phyloP scores from a whole-genome alignment of 1,140 invertebrate species.

The Parasteatoda tepidariorum region DNA sequence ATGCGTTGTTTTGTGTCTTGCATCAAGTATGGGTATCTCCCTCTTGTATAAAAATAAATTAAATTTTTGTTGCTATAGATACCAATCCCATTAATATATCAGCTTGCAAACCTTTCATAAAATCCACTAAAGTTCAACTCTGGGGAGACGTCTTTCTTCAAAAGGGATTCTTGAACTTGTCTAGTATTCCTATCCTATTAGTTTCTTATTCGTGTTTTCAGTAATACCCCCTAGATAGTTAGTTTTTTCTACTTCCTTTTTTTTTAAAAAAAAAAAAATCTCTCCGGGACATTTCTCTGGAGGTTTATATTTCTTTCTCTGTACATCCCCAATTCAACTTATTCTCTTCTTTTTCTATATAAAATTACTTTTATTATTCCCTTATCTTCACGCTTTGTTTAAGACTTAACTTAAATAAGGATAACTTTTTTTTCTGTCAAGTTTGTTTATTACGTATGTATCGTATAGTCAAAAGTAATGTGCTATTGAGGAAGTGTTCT shows the following conservation, averaged over 20 bases:
- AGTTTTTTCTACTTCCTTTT: no score
- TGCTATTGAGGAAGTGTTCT: no score
- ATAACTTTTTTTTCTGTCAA: no score
- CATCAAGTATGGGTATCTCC: no score
- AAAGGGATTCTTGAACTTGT: constrained; percentile 16
- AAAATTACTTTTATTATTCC: not conserved
- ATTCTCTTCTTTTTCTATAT: not conserved
- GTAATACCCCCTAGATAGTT: not conserved
- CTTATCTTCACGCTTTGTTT: not conserved
- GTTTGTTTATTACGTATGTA: no score
- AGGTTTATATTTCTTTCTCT: no score
- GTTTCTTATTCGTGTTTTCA: not conserved
- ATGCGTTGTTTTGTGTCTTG: no score
- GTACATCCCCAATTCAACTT: not conserved
- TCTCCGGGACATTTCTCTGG: not conserved
- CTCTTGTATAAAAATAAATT: no score
- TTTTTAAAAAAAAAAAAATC: no score
- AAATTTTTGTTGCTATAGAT: constrained; percentile 29
- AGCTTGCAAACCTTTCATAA: constrained; percentile 1
- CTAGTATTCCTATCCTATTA: constrained; percentile 32
- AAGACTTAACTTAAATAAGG: no score
- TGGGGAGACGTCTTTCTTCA: constrained; percentile 1
- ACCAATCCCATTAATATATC: constrained; percentile 41
- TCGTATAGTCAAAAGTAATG: no score
- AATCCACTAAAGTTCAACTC: constrained; percentile 11